Evolutionary conservation across 2,113 vertebrate genomes (phyloP).

Genomic region (Nycticebus coucang): DNA sequence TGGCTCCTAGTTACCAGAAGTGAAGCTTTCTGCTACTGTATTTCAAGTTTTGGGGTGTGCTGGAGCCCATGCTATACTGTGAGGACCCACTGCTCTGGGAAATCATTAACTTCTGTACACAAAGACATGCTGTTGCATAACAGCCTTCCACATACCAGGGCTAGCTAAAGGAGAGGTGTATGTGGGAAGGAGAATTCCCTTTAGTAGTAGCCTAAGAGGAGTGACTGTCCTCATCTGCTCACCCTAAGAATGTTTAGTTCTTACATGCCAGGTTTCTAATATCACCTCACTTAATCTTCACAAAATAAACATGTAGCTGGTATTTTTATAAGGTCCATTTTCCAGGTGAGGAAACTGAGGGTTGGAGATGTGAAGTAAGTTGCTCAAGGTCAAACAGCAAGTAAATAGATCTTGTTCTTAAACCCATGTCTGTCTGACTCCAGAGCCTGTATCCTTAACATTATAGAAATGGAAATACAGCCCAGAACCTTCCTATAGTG

Average conservation of each 20-base stretch:
- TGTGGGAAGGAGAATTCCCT: not conserved
- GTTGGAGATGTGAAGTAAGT: not conserved
- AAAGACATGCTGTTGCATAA: slow-evolving; percentile 18
- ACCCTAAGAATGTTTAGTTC: slow-evolving; percentile 24
- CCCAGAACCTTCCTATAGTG: not conserved
- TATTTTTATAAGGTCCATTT: slow-evolving; percentile 39
- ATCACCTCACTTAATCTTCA: slow-evolving; percentile 22
- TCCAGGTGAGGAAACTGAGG: slow-evolving; percentile 16
- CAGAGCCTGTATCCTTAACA: not conserved
- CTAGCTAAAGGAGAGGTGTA: not conserved
- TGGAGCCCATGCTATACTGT: not conserved
- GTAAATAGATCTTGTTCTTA: not conserved
- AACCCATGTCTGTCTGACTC: slow-evolving; percentile 2
- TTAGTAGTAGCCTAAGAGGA: not conserved
- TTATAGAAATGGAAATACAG: not conserved
- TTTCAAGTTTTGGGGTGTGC: not conserved
- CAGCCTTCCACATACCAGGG: not conserved
- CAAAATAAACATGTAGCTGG: slow-evolving; percentile 32
- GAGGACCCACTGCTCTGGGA: not conserved
- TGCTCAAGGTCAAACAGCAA: slow-evolving; percentile 34
- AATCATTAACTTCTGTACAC: slow-evolving; percentile 35
- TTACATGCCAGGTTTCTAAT: slow-evolving; percentile 13
- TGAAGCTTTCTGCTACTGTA: not conserved
- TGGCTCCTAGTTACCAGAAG: not conserved
- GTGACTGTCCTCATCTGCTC: slow-evolving; percentile 5